Base-by-base conservation (phyloP, 2,797 vertebrate species). In the Acridotheres tristis region DNA sequence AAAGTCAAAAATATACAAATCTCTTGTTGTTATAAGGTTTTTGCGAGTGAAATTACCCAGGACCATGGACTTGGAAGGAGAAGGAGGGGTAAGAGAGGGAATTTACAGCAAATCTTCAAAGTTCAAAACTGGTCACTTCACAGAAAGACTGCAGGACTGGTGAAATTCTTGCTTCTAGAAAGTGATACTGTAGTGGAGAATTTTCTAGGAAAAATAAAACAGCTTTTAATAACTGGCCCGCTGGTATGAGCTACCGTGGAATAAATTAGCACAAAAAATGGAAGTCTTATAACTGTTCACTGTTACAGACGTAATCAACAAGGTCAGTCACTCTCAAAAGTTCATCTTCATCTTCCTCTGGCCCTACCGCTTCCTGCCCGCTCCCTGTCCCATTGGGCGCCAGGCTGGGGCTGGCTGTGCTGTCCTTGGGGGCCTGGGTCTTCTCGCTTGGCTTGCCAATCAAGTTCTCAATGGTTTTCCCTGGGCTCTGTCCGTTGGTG, bases 291-390 rank as follows among this genome's bases (percentile, higher is more conserved):
- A 99, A 98, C 98, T 98, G 98, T 97, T 99, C 98, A 97, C 98
- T 99, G 98, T 98, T 99, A 98, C 98, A 99, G 97, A 98, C 99
- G 91, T 99, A 99, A 98, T 99, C 98, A 95, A 99, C 98, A 92
- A 99, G 99, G 98, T 99, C 99, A 95, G 98, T 99, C 97, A 99
- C 99, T 95, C 99, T 98, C 89, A 99, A 97, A 93, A 99, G 98
- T 95, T 98, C 99, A 10, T 98, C 98, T 96, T 99, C 99, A 1
- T 99, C 99, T 62, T 99, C 99, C 45, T 99, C 99, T 5, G 98
- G 98, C 27, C 98, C 98, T 32, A 98, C 97, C 11, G 96, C 96
- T 93, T 99, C 99, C 97, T 96, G 97, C 77, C 98, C 95, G 3
- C 97, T 92, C 32, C 94, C 98, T 16, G 98, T 98, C 74, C 99